Evolutionary conservation across 2,797 vertebrate genomes (phyloP).

Genomic region (Phalanger gymnotis): DNA sequence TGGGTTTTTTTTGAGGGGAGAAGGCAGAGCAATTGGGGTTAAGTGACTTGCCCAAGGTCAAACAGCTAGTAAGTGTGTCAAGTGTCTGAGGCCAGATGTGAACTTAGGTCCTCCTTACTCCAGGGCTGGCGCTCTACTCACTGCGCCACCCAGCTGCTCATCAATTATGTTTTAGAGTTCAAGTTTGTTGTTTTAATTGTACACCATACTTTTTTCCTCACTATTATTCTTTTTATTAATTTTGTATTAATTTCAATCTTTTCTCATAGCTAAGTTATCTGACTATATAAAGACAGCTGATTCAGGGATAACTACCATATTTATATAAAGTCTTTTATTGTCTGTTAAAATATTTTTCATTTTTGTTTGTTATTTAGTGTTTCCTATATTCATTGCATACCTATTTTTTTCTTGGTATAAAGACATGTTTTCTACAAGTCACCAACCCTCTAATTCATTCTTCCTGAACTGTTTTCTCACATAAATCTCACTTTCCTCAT

Average conservation of each 20-base stretch:
- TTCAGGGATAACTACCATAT: background rate
- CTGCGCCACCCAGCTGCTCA: too few species aligned
- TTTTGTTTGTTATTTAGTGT: background rate
- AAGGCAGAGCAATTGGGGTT: too few species aligned
- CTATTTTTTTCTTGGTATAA: background rate
- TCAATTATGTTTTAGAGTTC: background rate
- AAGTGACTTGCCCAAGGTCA: too few species aligned
- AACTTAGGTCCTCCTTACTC: too few species aligned
- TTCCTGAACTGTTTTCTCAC: background rate
- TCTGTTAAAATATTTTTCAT: background rate
- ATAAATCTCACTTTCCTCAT: background rate
- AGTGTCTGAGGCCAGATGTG: too few species aligned
- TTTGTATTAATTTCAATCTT: background rate
- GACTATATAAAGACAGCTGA: background rate
- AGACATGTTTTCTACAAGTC: background rate
- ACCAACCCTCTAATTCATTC: background rate
- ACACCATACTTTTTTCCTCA: background rate
- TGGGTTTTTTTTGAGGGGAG: too few species aligned
- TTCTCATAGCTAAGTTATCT: background rate
- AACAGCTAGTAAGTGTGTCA: too few species aligned
- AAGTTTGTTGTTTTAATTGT: background rate
- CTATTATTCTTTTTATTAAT: background rate
- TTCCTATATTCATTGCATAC: background rate
- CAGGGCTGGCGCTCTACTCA: too few species aligned
- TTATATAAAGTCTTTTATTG: background rate